Percentiles rank a stretch among this genome's conserved stretches.
Conservation (phyloP, 2,797 vertebrate species). For the Phoeniculus purpureus region DNA sequence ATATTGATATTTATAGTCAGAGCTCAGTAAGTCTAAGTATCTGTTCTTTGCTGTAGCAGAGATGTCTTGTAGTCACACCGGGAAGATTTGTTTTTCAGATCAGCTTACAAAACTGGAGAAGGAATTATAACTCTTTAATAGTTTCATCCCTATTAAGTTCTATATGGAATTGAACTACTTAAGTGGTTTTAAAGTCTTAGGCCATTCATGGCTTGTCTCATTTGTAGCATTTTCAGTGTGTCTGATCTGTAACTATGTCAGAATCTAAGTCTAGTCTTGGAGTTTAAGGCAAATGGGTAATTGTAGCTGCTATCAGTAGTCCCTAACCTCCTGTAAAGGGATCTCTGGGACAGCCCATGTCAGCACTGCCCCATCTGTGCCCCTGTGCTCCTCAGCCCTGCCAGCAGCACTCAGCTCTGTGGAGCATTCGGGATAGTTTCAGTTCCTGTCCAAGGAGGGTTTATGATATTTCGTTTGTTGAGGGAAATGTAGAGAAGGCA, state of each 20-base stretch:
- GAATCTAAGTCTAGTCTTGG: background rate
- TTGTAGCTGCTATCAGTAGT: background rate
- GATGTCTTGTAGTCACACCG: background rate
- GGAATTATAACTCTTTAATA: background rate
- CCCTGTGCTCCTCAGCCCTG: background rate
- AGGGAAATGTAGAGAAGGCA: background rate
- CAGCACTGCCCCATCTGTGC: background rate
- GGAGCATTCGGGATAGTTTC: background rate
- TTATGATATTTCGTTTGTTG: background rate
- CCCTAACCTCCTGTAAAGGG: background rate
- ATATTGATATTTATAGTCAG: accelerated
- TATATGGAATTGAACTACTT: background rate
- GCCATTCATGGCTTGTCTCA: background rate
- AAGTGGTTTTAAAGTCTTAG: background rate
- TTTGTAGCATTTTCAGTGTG: background rate
- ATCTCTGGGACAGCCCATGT: accelerated
- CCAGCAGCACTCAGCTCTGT: background rate
- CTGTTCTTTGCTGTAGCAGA: background rate
- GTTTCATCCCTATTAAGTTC: background rate
- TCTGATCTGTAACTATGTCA: background rate
- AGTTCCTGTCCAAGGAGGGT: background rate
- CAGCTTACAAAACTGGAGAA: background rate
- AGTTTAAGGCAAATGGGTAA: background rate
- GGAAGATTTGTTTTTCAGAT: background rate
- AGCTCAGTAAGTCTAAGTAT: background rate